Base-by-base conservation (phyloP, 2,888 invertebrate genomes). In the Phaedon cochleariae region DNA sequence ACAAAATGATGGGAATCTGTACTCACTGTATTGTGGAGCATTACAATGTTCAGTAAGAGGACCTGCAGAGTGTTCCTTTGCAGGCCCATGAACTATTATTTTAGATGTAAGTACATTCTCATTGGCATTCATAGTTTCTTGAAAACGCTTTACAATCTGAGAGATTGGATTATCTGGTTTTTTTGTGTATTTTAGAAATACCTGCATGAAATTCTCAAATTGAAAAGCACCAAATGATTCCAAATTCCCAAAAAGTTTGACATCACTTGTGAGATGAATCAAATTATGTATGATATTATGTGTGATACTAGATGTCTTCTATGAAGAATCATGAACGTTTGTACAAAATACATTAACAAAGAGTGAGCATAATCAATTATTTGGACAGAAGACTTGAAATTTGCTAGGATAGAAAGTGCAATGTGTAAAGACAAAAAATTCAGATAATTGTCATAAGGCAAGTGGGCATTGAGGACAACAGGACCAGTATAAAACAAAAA, bases 401-500 rank as follows among this genome's bases (percentile, higher is more conserved):
- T 21, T 17, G 15, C 37, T 37, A 67, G 34, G 49, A 67, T 64
- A 41, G 58, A 51, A 31, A 64, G 29, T 15, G 61, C 61, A 29
- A 41, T 49, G 49, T 62, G 62, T n/a, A 65, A 41, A 18, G 48
- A 46, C 10, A 62, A 46, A 46, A 65, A 62, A 62, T 65, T 55
- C 18, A 31, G 9, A 62, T 65, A 65, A 41, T 41, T 41, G 15
- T 41, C 41, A 41, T 12, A 15, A 2, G 31, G 21, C 48, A 59
- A 17, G 18, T 46, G 34, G 49, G 21, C 48, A 57, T 60, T 65
- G 10, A 65, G 26, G n/a, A 55, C 46, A 60, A 57, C 31, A 46
- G 64, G 45, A 20, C 59, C 59, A 26, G 59, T 53, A 54, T 49
- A 64, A 26, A 62, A 48, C 12, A 63, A 26, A 34, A 63, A 63